These are phyloP conservation scores for Apis florea DNA, from an alignment of 1,140 invertebrate genomes.

Conservation along the genomic window DNA sequence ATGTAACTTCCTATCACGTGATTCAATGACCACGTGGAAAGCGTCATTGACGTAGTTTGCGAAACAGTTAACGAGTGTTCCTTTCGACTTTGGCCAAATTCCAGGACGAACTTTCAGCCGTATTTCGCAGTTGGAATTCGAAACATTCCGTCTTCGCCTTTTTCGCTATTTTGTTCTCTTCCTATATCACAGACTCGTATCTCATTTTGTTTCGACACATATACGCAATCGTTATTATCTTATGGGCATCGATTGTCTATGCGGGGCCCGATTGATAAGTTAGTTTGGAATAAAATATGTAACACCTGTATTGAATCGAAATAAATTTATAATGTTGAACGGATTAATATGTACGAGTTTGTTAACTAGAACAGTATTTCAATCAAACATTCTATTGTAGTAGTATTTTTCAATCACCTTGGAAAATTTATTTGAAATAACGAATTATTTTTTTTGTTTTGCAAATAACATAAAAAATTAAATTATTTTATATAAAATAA, in stretches of 20 bases:
- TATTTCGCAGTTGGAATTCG: slow-evolving; percentile 54
- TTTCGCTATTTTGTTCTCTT: neutral
- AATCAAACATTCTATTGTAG: neutral
- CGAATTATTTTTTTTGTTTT: no score
- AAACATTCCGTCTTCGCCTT: slow-evolving; percentile 37
- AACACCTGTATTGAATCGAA: slow-evolving; percentile 30
- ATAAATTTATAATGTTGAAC: neutral
- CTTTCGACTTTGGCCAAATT: slow-evolving; percentile 70
- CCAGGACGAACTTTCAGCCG: slow-evolving; percentile 66
- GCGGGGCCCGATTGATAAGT: neutral
- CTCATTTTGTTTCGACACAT: slow-evolving; percentile 20
- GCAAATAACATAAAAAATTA: no score
- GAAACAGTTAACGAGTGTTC: slow-evolving; percentile 46
- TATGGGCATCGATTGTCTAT: slow-evolving; percentile 28
- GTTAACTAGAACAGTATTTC: slow-evolving; percentile 6
- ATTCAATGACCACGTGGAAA: neutral
- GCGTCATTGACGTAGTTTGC: slow-evolving; percentile 34
- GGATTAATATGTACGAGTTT: neutral
- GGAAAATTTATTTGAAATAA: no score
- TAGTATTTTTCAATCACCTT: neutral
- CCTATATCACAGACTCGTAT: no score
- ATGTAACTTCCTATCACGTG: slow-evolving; percentile 48
- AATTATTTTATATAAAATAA: no score
- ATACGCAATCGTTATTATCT: slow-evolving; percentile 18
- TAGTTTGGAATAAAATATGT: slow-evolving; percentile 28